Evolutionary conservation across 2,888 invertebrate genomes (phyloP), one percentile per base, ranked within the genome.

Genomic region (Halocaridina rubra): DNA sequence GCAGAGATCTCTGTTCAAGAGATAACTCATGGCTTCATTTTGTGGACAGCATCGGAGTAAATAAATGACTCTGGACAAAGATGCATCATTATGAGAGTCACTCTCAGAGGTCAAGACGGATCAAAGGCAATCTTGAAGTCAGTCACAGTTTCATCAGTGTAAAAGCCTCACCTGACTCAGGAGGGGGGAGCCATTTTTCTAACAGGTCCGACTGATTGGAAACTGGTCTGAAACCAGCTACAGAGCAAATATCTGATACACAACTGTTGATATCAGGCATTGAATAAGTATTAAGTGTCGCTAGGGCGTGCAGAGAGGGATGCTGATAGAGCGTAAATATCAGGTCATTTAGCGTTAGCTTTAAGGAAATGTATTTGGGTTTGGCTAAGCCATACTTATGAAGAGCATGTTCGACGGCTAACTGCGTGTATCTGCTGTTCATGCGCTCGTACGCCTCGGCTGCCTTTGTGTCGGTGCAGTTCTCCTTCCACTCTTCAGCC

Each of bases 131-230:
- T 61, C 57, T 81, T 67, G 76, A 88, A 88, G 72, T 88, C 86
- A 4, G 86, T 59, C 22, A 88, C 81, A 16, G 88, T 88, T 29
- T 86, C 81, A 16, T 86, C 88, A 10, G 33, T 80, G 16, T 16
- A 32, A 71, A 27, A 10, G 61, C 74, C 16, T 67, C 32, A 16
- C 79, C 72, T 8, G 46, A 16, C 33, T 86, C 84, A 27, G 84
- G 67, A 4, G 84, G 86, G 3, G 86, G 88, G 16, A 88, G 84
- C 88, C 88, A 88, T 46, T 88, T 80, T 67, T 86, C 82, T 32
- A 88, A 39, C 72, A 88, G 67, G 19, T 84, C 86, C 24, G 78
- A 33, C 75, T 84, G 88, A 19, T 86, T 84, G 5, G 61, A 16
- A 10, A 59, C 77, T 13, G 59, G 69, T 71, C 81, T 69, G 8